These are phyloP conservation scores for Cephalotes varians DNA, from an alignment of 2,888 invertebrate genomes.

Conservation along the genomic window DNA sequence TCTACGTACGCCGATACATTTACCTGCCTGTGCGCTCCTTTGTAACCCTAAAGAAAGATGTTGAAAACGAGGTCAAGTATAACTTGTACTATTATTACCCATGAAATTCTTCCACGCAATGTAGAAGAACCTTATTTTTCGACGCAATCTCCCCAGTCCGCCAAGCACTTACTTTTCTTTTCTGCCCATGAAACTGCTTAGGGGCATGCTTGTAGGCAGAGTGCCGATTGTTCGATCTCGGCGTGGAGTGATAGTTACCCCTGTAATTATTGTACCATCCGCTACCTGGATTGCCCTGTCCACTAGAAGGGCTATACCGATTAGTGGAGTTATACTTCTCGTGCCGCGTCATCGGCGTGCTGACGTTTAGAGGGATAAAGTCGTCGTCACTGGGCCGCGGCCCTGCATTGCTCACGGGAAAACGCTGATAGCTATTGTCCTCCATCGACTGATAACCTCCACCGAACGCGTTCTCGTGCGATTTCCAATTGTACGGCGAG, in stretches of 20 bases:
- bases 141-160: background rate
- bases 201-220: conserved; percentile 63
- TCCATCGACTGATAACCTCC: conserved; percentile 71
- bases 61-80: conserved; percentile 23
- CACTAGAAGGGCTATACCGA: conserved; percentile 62
- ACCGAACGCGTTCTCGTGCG: conserved; percentile 51
- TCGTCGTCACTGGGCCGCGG: conserved; percentile 61
- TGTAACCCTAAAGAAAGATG: conserved; percentile 68
- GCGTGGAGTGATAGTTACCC: conserved; percentile 68
- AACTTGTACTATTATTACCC: background rate
- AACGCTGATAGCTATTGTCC: conserved; percentile 58
- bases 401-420: background rate
- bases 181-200: conserved; percentile 64
- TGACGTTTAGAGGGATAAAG: conserved; percentile 77
- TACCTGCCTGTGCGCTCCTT: conserved; percentile 57
- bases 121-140: background rate
- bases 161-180: conserved; percentile 63
- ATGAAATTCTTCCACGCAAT: background rate
- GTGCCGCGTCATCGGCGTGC: conserved; percentile 66
- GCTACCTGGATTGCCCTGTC: conserved; percentile 58
- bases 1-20: conserved; percentile 78
- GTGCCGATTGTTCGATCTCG: conserved; percentile 67
- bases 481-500: conserved; percentile 67
- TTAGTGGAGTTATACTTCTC: conserved; percentile 60
- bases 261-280: conserved; percentile 60